A percentile compares a stretch with the other conserved stretches of the same genome.
These are phyloP conservation scores for Pygoscelis adeliae DNA, from an alignment of 2,113 vertebrate genomes.

Conservation along the genomic window DNA sequence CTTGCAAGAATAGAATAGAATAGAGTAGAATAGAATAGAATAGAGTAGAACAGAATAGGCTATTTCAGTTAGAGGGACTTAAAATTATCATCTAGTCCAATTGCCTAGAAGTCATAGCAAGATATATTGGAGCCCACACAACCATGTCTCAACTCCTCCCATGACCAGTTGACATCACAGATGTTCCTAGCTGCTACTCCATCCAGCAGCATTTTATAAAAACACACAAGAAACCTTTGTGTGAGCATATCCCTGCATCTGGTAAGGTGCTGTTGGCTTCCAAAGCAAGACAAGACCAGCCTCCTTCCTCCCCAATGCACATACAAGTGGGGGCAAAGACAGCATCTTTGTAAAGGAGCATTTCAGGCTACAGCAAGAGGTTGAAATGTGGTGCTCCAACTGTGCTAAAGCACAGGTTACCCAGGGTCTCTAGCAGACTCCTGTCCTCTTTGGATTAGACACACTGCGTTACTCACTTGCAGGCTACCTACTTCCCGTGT, in stretches of 20 bases:
- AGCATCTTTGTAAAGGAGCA: neutral
- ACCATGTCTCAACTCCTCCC: neutral
- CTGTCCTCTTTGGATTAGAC: neutral
- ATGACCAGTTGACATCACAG: neutral
- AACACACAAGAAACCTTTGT: neutral
- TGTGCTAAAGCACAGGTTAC: neutral
- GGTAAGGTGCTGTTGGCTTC: neutral
- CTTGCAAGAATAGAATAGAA: neutral
- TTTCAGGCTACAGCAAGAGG: neutral
- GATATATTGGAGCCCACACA: neutral
- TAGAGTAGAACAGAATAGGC: neutral
- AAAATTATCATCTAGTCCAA: neutral
- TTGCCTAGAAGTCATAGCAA: neutral
- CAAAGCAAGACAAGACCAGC: neutral
- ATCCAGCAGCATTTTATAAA: neutral
- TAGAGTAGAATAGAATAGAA: neutral
- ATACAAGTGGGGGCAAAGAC: rapidly evolving
- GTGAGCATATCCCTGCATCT: neutral
- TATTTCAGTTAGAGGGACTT: neutral
- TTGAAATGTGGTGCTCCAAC: neutral
- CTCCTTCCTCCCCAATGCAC: rapidly evolving
- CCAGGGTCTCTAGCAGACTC: neutral
- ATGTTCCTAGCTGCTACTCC: neutral
- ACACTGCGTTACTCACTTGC: neutral
- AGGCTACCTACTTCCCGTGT: rapidly evolving